Conservation (phyloP, 2,113 vertebrate species). For the Elachura formosa region DNA sequence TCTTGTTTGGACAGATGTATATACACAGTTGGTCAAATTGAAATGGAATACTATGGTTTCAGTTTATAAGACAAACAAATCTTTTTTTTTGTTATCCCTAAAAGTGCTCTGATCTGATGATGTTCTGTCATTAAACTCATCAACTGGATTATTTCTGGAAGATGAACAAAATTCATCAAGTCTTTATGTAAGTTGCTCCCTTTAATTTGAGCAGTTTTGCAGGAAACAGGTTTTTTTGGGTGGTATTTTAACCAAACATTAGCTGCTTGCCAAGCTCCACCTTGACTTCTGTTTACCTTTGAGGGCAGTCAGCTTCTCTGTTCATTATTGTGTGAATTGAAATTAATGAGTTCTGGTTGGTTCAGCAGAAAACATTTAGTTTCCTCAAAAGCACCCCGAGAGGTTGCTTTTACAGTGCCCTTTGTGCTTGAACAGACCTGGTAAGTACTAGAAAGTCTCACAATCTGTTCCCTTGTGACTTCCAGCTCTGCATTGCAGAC, state of each 20-base stretch:
- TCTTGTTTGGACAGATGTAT: background rate
- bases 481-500: background rate
- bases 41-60: background rate
- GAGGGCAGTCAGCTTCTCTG: background rate
- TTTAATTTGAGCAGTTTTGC: background rate
- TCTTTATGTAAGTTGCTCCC: background rate
- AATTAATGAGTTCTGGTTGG: slow-evolving; percentile 11
- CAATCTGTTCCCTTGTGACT: background rate
- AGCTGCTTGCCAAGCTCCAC: background rate
- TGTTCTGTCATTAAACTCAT: background rate
- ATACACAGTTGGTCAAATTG: background rate
- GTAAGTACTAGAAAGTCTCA: background rate
- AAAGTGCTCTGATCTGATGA: background rate
- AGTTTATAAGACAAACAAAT: background rate
- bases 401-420: background rate
- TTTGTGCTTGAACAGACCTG: background rate
- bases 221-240: background rate
- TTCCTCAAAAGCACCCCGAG: slow-evolving; percentile 24
- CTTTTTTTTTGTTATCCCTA: background rate
- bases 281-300: slow-evolving; percentile 21
- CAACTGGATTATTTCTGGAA: background rate
- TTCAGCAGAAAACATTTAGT: background rate
- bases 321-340: background rate
- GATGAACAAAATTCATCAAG: background rate
- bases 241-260: background rate